These are phyloP conservation scores for Plebejus argus DNA, from an alignment of 2,888 invertebrate species.

Conservation along the genomic window DNA sequence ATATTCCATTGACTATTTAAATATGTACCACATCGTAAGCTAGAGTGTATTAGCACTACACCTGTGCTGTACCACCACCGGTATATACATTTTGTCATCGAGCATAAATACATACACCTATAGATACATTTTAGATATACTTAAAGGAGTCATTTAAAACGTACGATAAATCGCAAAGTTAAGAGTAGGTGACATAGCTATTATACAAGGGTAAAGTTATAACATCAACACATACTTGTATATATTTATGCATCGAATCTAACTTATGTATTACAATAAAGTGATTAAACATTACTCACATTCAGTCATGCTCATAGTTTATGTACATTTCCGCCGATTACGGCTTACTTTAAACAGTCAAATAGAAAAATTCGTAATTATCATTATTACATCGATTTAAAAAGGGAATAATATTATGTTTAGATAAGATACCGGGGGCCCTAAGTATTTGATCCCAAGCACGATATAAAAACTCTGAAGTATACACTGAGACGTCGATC, in stretches of 20 bases:
- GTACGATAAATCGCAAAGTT: background rate
- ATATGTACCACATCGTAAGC: background rate
- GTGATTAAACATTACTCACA: conserved; percentile 30
- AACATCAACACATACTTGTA: background rate
- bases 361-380: conserved; percentile 63
- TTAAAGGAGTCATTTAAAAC: background rate
- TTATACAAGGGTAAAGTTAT: background rate
- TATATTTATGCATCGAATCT: conserved; percentile 31
- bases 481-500: conserved; percentile 38
- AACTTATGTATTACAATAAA: conserved; percentile 45
- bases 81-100: background rate
- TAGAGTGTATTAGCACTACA: conserved; percentile 31
- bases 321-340: conserved; percentile 57
- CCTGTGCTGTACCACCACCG: conserved; percentile 30
- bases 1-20: background rate
- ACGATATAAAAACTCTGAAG: conserved; percentile 65
- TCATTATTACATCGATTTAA: conserved; percentile 56
- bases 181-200: background rate
- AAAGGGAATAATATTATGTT: conserved; percentile 28
- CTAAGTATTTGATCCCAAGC: conserved; percentile 77
- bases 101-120: conserved; percentile 27
- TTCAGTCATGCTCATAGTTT: conserved; percentile 48
- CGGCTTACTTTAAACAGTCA: conserved; percentile 58
- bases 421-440: conserved; percentile 52
- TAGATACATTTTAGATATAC: background rate